Percentiles rank a stretch among this genome's conserved stretches.
phyloP scores from a whole-genome alignment of 2,113 vertebrate genomes.

The Triplophysa tibetana region DNA sequence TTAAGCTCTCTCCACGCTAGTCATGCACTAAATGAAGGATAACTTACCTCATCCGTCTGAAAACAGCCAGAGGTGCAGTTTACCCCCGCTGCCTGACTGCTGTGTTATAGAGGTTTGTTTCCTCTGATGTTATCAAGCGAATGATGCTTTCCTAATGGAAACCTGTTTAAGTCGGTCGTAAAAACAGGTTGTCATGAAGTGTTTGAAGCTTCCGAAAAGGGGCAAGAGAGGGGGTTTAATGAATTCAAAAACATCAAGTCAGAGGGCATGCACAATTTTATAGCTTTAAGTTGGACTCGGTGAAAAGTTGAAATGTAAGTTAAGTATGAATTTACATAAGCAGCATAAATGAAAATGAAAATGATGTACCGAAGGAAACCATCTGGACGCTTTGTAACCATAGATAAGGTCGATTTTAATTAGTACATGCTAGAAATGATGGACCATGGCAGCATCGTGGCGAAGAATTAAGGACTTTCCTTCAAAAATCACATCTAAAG shows the following conservation, averaged over 20 bases:
- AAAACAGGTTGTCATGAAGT: conserved; percentile 17
- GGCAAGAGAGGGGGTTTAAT: no score
- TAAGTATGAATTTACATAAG: not conserved
- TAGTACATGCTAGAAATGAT: conserved; percentile 31
- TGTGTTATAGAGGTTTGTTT: not conserved
- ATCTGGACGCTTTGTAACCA: conserved; percentile 30
- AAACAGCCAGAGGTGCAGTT: conserved; percentile 9
- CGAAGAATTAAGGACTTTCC: conserved; percentile 31
- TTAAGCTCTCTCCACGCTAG: conserved; percentile 50
- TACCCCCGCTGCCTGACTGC: conserved; percentile 22
- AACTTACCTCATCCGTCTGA: conserved; percentile 17
- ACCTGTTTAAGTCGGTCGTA: not conserved
- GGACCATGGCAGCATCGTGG: conserved; percentile 26
- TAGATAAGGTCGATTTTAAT: conserved; percentile 24
- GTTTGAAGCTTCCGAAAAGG: not conserved
- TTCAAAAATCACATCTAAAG: conserved; percentile 8
- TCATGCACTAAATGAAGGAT: conserved; percentile 26
- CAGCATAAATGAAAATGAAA: conserved; percentile 2
- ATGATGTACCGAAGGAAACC: not conserved
- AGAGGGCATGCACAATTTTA: no score
- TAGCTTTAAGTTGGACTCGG: no score
- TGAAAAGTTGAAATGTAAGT: conserved; percentile 12
- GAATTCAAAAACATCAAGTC: no score
- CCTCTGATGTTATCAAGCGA: conserved; percentile 16
- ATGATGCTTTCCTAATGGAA: conserved; percentile 7